Evolutionary conservation across 1,140 invertebrate genomes (phyloP).

Genomic region (Hyposmocoma kahamanoa): DNA sequence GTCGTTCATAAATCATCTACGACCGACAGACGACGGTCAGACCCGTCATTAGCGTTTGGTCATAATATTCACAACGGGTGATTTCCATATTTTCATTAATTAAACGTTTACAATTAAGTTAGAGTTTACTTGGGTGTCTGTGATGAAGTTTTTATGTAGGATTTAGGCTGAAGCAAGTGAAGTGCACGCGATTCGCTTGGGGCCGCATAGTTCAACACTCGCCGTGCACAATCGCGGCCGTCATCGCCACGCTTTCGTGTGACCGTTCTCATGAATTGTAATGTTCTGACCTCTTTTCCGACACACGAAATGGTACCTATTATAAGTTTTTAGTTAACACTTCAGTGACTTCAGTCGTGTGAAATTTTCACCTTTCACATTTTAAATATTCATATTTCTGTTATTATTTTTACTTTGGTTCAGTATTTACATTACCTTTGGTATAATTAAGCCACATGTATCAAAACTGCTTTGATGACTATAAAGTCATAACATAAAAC

Average conservation of each 20-base stretch:
- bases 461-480: too few relatives aligned
- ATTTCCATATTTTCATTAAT: conserved; percentile 61
- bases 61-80: conserved; percentile 25
- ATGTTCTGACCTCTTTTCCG: conserved; percentile 27
- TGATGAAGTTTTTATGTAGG: too few relatives aligned
- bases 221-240: conserved; percentile 19
- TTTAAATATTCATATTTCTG: too few relatives aligned
- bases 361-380: too few relatives aligned
- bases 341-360: conserved; percentile 6
- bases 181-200: background rate
- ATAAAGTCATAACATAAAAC: too few relatives aligned
- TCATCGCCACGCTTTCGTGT: conserved; percentile 34
- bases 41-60: conserved; percentile 41
- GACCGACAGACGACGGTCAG: conserved; percentile 9
- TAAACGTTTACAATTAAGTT: background rate
- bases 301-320: conserved; percentile 29
- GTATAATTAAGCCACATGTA: too few relatives aligned
- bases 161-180: too few relatives aligned
- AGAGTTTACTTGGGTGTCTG: too few relatives aligned
- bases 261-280: conserved; percentile 38
- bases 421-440: too few relatives aligned
- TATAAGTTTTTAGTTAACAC: conserved; percentile 35
- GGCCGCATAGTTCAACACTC: conserved; percentile 1
- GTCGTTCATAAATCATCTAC: conserved; percentile 56
- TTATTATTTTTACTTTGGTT: too few relatives aligned